Evolutionary conservation across 2,113 vertebrate genomes (phyloP).

Genomic region (Pseudopipra pipra): DNA sequence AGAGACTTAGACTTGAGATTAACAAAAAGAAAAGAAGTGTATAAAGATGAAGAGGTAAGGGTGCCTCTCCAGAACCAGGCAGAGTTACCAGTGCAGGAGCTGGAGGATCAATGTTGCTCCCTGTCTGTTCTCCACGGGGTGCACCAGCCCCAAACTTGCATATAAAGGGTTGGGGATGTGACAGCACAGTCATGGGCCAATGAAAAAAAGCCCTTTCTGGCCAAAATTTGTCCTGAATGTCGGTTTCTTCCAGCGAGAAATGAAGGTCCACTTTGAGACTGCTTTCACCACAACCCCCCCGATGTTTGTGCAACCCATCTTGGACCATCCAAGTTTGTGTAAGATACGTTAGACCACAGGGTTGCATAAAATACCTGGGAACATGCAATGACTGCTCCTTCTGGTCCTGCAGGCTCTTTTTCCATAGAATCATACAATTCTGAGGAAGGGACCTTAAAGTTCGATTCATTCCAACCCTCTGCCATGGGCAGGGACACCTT

Average conservation of each 20-base stretch:
- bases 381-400: background rate
- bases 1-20: background rate
- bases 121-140: background rate
- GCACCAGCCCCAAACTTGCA: background rate
- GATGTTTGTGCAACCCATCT: background rate
- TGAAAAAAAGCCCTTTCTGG: background rate
- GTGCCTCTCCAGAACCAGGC: background rate
- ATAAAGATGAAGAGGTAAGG: background rate
- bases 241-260: background rate
- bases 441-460: background rate
- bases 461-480: background rate
- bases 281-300: background rate
- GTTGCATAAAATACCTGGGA: background rate
- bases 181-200: background rate
- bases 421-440: background rate
- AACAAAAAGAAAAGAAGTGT: background rate
- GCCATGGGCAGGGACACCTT: background rate
- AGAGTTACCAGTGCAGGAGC: background rate
- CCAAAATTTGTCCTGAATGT: background rate
- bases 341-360: constrained; percentile 24
- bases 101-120: background rate
- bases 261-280: background rate
- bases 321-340: background rate
- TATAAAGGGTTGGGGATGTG: background rate
- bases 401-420: background rate